These are phyloP conservation scores for Brachionus calyciflorus DNA, from an alignment of 1,140 invertebrate genomes.

Conservation along the genomic window DNA sequence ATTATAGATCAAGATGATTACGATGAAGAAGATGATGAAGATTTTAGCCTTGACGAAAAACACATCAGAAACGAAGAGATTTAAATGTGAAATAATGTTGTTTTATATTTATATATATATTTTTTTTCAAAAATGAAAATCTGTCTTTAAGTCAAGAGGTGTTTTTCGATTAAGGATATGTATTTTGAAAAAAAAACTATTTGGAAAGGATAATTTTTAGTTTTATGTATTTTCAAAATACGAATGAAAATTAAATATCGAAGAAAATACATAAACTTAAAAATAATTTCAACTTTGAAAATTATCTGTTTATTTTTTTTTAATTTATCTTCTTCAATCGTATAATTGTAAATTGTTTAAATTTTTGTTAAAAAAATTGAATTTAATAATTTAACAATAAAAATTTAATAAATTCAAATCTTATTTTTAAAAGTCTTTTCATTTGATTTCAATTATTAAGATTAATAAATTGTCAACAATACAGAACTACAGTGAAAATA, in stretches of 20 bases:
- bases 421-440: no score
- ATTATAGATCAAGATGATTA: conserved; percentile 30
- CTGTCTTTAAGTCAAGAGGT: no score
- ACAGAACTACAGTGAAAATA: no score
- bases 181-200: not conserved
- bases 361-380: not conserved
- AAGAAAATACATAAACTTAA: no score
- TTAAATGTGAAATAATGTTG: no score
- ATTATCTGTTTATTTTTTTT: not conserved
- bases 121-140: no score
- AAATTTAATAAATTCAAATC: no score
- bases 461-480: no score
- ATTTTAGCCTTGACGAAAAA: conserved; percentile 19
- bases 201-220: no score
- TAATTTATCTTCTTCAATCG: not conserved
- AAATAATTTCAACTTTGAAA: not conserved
- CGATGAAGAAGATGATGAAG: conserved; percentile 44
- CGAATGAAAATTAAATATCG: not conserved
- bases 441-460: no score
- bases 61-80: not conserved
- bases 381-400: not conserved
- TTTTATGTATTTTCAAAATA: not conserved
- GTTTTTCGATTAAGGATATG: no score
- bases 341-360: conserved; percentile 36
- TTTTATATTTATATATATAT: no score